Conservation (phyloP, 2,113 vertebrate genomes). For the Struthio camelus region DNA sequence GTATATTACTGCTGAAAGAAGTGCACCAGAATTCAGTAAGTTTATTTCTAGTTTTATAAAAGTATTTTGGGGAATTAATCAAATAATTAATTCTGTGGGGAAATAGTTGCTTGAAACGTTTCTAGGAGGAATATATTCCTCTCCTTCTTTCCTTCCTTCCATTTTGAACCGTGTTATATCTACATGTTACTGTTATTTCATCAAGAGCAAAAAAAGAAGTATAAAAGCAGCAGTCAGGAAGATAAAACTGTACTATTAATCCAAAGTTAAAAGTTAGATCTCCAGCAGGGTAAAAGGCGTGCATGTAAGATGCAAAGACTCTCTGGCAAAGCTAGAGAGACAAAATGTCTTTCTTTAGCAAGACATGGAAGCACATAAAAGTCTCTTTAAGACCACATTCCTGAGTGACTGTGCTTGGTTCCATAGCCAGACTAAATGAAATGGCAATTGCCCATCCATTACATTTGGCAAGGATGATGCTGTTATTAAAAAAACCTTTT, state of each 20-base stretch:
- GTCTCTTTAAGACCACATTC: constrained; percentile 4
- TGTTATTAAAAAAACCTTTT: neutral
- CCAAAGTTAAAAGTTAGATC: neutral
- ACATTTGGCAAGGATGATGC: neutral
- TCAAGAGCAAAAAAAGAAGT: neutral
- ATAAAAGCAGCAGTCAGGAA: neutral
- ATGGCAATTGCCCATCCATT: neutral
- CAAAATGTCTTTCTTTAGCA: neutral
- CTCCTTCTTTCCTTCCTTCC: neutral
- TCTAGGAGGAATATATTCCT: neutral
- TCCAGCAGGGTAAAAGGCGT: neutral
- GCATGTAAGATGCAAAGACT: neutral
- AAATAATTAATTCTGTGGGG: neutral
- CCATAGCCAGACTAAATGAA: constrained; percentile 1
- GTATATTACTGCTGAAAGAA: neutral
- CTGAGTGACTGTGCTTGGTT: neutral
- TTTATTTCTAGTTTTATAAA: neutral
- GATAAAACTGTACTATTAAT: neutral
- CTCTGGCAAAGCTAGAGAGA: neutral
- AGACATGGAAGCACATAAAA: neutral
- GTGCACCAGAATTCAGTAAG: neutral
- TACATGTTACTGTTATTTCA: neutral
- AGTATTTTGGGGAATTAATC: neutral
- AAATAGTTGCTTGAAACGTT: neutral
- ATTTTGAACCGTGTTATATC: neutral